These are phyloP conservation scores for Hippasteria phrygiana DNA, from an alignment of 53 echinoderm and acorn worm genomes.

Conservation along the genomic window DNA sequence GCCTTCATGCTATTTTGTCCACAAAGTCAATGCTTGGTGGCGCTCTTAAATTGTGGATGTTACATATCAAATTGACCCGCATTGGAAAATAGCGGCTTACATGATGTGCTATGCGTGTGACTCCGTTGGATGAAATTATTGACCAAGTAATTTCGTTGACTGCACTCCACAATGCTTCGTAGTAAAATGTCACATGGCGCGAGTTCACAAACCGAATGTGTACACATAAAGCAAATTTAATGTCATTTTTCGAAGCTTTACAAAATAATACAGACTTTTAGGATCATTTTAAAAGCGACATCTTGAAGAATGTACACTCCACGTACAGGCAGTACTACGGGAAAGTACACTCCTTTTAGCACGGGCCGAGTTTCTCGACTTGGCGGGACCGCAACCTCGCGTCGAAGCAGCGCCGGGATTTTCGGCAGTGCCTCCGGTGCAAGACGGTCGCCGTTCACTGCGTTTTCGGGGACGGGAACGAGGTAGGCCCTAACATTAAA, in stretches of 20 bases:
- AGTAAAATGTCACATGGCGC: too few relatives aligned
- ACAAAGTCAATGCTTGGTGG: too few relatives aligned
- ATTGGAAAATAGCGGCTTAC: too few relatives aligned
- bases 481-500: constrained; percentile 25
- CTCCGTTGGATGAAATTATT: too few relatives aligned
- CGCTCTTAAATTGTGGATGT: too few relatives aligned
- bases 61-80: too few relatives aligned
- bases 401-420: constrained; percentile 57
- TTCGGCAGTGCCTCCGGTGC: constrained; percentile 45
- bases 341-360: constrained; percentile 68
- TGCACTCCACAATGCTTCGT: too few relatives aligned
- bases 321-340: constrained; percentile 51
- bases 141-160: too few relatives aligned
- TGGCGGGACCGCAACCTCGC: constrained; percentile 28
- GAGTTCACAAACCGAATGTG: too few relatives aligned
- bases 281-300: background rate
- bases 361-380: constrained; percentile 36
- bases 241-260: background rate
- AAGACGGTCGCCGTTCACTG: constrained; percentile 52
- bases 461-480: constrained; percentile 43
- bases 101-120: too few relatives aligned
- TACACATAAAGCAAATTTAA: too few relatives aligned
- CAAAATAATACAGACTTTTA: background rate
- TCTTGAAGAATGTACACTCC: constrained; percentile 60
- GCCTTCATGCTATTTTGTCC: too few relatives aligned